Base-by-base conservation (phyloP, 2,113 vertebrate species). In the Oostethus manadensis region DNA sequence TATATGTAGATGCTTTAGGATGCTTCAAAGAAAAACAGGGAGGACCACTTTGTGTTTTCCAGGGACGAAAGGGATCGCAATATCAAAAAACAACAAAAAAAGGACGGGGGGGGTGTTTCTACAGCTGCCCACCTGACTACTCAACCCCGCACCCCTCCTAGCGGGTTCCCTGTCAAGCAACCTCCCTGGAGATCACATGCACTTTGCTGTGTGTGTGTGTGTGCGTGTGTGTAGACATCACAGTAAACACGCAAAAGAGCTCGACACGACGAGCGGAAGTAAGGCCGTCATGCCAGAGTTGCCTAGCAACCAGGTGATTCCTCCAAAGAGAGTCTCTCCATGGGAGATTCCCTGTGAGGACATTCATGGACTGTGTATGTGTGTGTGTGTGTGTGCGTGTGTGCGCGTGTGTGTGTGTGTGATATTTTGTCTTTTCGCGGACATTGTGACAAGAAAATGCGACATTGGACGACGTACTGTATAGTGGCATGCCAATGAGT, bases 261-360 rank as follows among this genome's bases (percentile, higher is more conserved):
- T 15, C 53, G 46, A 64, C 60, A 58, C 58, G 65, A 43, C 68
- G 59, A 78, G 78, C 66, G 71, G 80, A 87, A 86, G 82, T 80
- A 79, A 80, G 76, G 82, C 79, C 68, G 57, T 62, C 58, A 49
- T 80, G 78, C 80, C 78, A 81, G 78, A 71, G 91, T 91, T 90
- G 84, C 90, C 78, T 83, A 69, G 89, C 80, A 91, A 93, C 90
- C 73, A 78, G 82, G 84, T 82, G 78, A 75, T 88, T 91, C 86
- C 87, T 87, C 78, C 69, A 74, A 85, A 85, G 77, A 83, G 77
- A 83, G 74, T 73, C 74, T 75, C 84, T 85, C 84, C 78, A 68
- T 80, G 80, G 84, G 87, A 89, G 86, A 85, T 87, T 82, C 85
- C 85, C 84, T 80, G 66, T 77, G 74, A 66, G 78, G 76, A 75